Conservation (phyloP, 2,888 invertebrate species). For the Cephus nigrinus region DNA sequence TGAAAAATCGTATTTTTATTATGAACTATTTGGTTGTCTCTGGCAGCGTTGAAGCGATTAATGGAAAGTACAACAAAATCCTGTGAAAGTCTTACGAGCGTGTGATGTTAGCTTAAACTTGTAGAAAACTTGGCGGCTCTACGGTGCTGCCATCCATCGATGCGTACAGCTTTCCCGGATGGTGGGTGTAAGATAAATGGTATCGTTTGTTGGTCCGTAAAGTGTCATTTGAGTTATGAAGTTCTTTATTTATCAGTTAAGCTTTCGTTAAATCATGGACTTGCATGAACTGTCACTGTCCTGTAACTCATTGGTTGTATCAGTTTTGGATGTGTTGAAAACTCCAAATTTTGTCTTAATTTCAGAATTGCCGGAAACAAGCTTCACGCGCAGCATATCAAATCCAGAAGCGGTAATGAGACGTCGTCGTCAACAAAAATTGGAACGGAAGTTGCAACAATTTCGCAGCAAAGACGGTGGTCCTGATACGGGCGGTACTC, state of each 20-base stretch:
- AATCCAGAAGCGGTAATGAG: conserved; percentile 99
- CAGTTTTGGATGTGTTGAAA: background rate
- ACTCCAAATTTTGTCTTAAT: conserved; percentile 33
- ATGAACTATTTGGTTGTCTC: background rate
- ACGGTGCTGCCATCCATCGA: background rate
- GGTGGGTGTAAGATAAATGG: background rate
- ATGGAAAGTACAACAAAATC: background rate
- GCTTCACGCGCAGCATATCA: conserved; percentile 98
- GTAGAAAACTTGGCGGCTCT: background rate
- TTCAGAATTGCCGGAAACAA: conserved; percentile 94
- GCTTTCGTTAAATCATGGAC: background rate
- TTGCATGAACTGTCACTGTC: background rate
- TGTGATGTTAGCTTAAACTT: background rate
- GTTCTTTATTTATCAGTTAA: no score
- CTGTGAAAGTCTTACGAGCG: background rate
- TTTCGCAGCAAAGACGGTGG: conserved; percentile 96
- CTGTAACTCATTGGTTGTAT: background rate
- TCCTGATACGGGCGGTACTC: conserved; percentile 91
- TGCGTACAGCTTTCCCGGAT: background rate
- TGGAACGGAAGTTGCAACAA: conserved; percentile 95
- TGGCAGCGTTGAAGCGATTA: background rate
- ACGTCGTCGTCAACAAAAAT: conserved; percentile 93
- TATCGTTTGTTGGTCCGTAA: background rate
- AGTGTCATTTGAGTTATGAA: background rate
- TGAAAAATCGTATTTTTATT: background rate